Percentiles rank a stretch among this genome's conserved stretches.
These are phyloP conservation scores for Byasa hedistus DNA, from an alignment of 2,888 invertebrate genomes.

Conservation along the genomic window DNA sequence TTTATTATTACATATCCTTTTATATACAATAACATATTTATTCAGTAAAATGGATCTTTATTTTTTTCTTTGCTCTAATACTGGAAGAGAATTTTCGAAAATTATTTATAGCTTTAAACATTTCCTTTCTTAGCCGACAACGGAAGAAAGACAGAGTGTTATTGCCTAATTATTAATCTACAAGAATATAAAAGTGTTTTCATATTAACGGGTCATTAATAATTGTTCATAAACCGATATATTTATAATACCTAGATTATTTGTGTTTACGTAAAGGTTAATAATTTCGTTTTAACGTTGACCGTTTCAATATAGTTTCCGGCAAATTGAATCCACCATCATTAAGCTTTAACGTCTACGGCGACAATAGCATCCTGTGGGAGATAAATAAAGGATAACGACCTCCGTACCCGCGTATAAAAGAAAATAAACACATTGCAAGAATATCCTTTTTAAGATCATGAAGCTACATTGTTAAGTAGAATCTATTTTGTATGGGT, in stretches of 20 bases:
- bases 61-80: too few species aligned
- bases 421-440: slow-evolving; percentile 19
- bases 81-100: too few species aligned
- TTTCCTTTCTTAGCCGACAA: too few species aligned
- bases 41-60: too few species aligned
- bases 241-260: neutral
- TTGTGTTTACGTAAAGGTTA: neutral
- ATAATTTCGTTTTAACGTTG: neutral
- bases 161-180: too few species aligned
- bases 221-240: too few species aligned
- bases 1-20: too few species aligned
- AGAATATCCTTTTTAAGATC: neutral
- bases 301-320: slow-evolving; percentile 11
- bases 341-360: slow-evolving; percentile 18
- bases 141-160: too few species aligned
- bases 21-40: too few species aligned
- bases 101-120: too few species aligned
- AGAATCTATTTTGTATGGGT: neutral
- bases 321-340: slow-evolving; percentile 21
- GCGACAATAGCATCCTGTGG: slow-evolving; percentile 15
- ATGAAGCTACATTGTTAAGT: neutral
- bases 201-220: too few species aligned
- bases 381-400: slow-evolving; percentile 24
- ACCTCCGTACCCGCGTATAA: slow-evolving; percentile 16
- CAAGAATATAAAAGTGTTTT: too few species aligned